These are phyloP conservation scores for Sprattus sprattus DNA, from an alignment of 2,113 vertebrate genomes.

Conservation along the genomic window DNA sequence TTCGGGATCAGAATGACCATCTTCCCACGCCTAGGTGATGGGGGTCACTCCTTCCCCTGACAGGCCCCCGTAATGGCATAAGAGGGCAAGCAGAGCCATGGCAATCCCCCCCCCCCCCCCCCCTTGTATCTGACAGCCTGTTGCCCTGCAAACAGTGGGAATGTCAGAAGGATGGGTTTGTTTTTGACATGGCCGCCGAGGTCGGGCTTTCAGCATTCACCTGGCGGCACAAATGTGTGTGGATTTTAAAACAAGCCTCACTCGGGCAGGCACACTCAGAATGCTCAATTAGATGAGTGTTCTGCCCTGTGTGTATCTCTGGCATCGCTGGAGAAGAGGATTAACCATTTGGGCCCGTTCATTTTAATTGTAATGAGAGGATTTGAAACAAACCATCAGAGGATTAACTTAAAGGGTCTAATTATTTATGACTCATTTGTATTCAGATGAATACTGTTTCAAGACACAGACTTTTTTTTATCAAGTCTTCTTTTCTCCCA, in stretches of 20 bases:
- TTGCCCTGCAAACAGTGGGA: neutral
- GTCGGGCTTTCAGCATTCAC: neutral
- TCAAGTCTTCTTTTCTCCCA: neutral
- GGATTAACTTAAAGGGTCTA: neutral
- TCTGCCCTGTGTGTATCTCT: neutral
- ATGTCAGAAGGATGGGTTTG: neutral
- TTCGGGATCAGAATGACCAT: too few relatives aligned
- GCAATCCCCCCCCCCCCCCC: neutral
- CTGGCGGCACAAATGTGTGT: constrained; percentile 13
- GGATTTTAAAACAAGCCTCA: neutral
- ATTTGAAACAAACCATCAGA: neutral
- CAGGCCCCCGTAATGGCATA: neutral
- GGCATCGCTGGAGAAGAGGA: neutral
- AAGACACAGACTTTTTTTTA: too few relatives aligned
- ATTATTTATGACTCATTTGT: constrained; percentile 3
- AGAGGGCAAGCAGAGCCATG: neutral
- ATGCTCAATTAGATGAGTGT: constrained; percentile 4
- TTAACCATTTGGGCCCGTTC: neutral
- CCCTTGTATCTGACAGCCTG: neutral
- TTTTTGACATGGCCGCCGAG: neutral
- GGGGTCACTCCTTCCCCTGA: neutral
- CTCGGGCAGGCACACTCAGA: neutral
- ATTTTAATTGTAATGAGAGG: neutral
- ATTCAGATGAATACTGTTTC: neutral
- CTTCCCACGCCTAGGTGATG: too few relatives aligned